phyloP scores from a whole-genome alignment of 2,113 vertebrate genomes.

The Antigone vipio region DNA sequence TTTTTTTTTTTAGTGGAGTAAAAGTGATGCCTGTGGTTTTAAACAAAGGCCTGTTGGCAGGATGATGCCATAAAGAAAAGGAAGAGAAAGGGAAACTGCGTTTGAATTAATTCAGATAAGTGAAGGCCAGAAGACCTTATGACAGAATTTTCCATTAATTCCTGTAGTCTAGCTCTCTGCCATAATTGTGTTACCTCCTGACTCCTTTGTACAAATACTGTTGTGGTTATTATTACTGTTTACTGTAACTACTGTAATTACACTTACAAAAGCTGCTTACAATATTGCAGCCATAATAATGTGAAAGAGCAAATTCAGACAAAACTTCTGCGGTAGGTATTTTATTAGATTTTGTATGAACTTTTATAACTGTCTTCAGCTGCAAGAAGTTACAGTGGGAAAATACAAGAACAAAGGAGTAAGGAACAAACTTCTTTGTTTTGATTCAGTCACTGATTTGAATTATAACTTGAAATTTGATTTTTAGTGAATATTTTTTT shows the following conservation, averaged over 20 bases:
- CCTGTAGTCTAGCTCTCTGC: neutral
- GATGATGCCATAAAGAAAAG: conserved; percentile 11
- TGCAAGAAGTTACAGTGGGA: neutral
- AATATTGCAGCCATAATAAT: neutral
- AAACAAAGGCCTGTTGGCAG: conserved; percentile 31
- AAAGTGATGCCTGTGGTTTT: conserved; percentile 24
- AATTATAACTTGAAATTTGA: neutral
- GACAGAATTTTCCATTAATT: conserved; percentile 30
- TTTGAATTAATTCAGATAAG: conserved; percentile 35
- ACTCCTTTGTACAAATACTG: neutral
- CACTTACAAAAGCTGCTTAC: neutral
- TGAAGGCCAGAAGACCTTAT: conserved; percentile 2
- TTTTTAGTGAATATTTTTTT: neutral
- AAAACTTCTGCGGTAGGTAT: neutral
- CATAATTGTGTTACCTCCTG: neutral
- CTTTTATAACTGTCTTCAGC: neutral
- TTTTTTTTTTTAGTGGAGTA: neutral
- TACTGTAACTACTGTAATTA: neutral
- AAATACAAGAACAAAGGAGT: neutral
- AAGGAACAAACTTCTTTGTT: neutral
- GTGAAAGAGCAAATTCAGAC: neutral
- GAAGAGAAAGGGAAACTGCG: conserved; percentile 45
- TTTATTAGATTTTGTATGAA: neutral
- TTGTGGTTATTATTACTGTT: neutral
- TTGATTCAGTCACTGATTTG: neutral